Evolutionary conservation across 2,888 invertebrate species (phyloP).

Genomic region (Lepidochrysops patricia): DNA sequence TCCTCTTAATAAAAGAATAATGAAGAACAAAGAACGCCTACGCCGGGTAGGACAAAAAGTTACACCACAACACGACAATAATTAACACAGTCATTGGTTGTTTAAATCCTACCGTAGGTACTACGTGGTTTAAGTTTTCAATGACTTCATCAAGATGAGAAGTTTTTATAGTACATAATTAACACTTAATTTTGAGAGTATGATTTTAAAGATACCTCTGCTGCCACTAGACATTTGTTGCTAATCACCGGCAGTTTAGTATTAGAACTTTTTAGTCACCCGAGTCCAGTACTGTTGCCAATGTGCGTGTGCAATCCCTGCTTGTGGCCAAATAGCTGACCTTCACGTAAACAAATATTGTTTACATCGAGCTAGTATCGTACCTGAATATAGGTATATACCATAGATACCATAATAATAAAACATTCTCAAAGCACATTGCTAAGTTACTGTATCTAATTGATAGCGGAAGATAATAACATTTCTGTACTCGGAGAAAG

Average conservation of each 20-base stretch:
- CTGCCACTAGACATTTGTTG: not conserved
- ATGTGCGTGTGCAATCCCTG: constrained; percentile 28
- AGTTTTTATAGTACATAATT: too few relatives aligned
- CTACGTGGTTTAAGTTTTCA: too few relatives aligned
- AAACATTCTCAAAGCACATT: not conserved
- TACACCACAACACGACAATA: not conserved
- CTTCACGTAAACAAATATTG: constrained; percentile 35
- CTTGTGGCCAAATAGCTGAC: constrained; percentile 41
- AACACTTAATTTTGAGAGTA: too few relatives aligned
- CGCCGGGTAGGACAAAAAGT: not conserved
- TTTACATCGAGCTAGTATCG: constrained; percentile 5
- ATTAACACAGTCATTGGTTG: not conserved
- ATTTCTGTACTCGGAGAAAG: not conserved
- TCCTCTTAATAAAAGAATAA: not conserved
- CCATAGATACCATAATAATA: not conserved
- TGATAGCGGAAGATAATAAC: not conserved
- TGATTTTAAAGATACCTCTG: too few relatives aligned
- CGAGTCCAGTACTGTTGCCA: constrained; percentile 29
- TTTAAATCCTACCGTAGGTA: not conserved
- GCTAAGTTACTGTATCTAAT: not conserved
- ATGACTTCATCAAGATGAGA: too few relatives aligned
- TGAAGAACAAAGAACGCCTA: not conserved
- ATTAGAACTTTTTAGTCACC: not conserved
- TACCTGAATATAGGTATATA: not conserved
- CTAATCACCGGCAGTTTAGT: not conserved